phyloP scores from a whole-genome alignment of 53 echinoderm and acorn worm genomes.

The Actinopyga echinites region DNA sequence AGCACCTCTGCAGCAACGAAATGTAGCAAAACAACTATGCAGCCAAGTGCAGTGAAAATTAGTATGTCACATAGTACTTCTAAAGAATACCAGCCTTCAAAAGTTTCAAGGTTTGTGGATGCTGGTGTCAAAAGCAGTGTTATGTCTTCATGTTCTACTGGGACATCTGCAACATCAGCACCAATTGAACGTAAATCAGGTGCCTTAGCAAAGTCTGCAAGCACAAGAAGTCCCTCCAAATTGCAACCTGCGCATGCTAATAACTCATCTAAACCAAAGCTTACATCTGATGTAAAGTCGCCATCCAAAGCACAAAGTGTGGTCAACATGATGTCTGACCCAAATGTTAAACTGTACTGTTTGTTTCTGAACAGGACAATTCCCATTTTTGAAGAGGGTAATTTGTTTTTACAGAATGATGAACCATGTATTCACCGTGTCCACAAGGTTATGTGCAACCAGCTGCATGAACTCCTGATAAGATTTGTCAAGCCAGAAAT shows the following conservation, averaged over 20 bases:
- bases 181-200: neutral
- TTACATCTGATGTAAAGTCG: neutral
- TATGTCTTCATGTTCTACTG: too few species aligned
- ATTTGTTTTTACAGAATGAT: constrained; percentile 43
- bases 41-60: too few species aligned
- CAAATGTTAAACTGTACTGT: constrained; percentile 39
- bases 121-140: too few species aligned
- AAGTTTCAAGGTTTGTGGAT: too few species aligned
- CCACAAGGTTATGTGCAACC: constrained; percentile 48
- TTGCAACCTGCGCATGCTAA: neutral
- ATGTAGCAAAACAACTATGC: too few species aligned
- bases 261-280: neutral
- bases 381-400: constrained; percentile 38
- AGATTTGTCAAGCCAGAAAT: constrained; percentile 52
- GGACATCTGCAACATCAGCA: too few species aligned
- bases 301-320: constrained; percentile 13
- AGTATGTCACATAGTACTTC: too few species aligned
- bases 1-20: too few species aligned
- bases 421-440: constrained; percentile 44
- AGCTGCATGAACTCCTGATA: constrained; percentile 28
- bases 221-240: constrained; percentile 8
- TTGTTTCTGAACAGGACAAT: constrained; percentile 29
- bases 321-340: constrained; percentile 39
- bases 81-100: too few species aligned
- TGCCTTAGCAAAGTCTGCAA: neutral